Evolutionary conservation across 2,113 vertebrate species (phyloP).

Genomic region (Bothrops jararaca): DNA sequence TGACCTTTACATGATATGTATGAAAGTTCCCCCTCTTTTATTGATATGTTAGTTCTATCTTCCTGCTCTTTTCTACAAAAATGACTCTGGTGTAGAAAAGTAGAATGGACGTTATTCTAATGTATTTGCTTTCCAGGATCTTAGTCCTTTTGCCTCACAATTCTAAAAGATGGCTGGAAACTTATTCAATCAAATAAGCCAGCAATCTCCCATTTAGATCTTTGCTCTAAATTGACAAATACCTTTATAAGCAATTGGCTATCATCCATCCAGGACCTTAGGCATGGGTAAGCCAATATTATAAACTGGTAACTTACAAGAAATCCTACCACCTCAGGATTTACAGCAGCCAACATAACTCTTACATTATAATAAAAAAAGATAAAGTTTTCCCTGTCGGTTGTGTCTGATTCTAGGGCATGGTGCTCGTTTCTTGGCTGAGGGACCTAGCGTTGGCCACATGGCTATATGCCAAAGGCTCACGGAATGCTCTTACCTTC

Average conservation of each 20-base stretch:
- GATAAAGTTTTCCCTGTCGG: neutral
- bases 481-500: neutral
- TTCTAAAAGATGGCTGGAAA: neutral
- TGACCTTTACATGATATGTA: neutral
- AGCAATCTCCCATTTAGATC: neutral
- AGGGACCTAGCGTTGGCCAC: neutral
- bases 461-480: neutral
- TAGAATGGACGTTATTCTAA: neutral
- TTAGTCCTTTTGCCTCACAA: neutral
- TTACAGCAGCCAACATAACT: neutral
- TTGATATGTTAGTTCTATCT: neutral
- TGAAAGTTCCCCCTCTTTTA: neutral
- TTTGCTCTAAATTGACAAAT: neutral
- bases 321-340: neutral
- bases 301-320: neutral
- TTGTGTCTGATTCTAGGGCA: neutral
- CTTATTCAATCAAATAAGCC: neutral
- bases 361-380: neutral
- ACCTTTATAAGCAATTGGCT: neutral
- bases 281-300: neutral
- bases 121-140: neutral
- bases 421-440: neutral
- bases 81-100: neutral
- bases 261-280: neutral
- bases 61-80: neutral